phyloP scores from a whole-genome alignment of 2,113 vertebrate genomes.

The Chaetodon trifascialis region DNA sequence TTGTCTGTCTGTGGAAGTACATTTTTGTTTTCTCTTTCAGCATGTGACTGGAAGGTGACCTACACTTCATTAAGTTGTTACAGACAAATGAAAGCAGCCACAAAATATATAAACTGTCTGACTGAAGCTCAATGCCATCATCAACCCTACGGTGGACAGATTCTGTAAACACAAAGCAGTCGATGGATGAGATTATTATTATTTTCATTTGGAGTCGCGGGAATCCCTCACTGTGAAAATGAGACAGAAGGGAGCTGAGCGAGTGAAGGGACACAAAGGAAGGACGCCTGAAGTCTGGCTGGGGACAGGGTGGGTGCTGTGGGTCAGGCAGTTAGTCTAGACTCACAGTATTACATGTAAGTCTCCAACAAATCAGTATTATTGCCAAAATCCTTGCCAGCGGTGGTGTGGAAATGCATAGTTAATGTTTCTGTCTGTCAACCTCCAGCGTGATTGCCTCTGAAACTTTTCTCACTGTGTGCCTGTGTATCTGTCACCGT shows the following conservation, averaged over 20 bases:
- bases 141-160: not conserved
- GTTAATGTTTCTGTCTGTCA: slow-evolving; percentile 69
- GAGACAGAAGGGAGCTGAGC: not conserved
- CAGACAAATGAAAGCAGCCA: slow-evolving; percentile 23
- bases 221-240: slow-evolving; percentile 4
- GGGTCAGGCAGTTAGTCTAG: not conserved
- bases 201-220: slow-evolving; percentile 9
- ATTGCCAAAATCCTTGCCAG: slow-evolving; percentile 80
- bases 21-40: slow-evolving; percentile 15
- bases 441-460: slow-evolving; percentile 43
- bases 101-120: slow-evolving; percentile 19
- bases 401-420: slow-evolving; percentile 82
- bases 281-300: slow-evolving; percentile 52
- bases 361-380: slow-evolving; percentile 66
- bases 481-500: not conserved
- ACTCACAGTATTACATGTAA: slow-evolving; percentile 25
- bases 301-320: slow-evolving; percentile 1
- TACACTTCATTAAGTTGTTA: slow-evolving; percentile 2
- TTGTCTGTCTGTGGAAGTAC: slow-evolving; percentile 38
- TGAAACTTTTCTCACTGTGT: not conserved
- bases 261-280: slow-evolving; percentile 17
- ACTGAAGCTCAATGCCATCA: not conserved
- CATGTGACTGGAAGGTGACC: not conserved
- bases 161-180: not conserved
- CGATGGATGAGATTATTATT: slow-evolving; percentile 1